These are phyloP conservation scores for Drepana arcuata DNA, from an alignment of 1,140 invertebrate species.

Conservation along the genomic window DNA sequence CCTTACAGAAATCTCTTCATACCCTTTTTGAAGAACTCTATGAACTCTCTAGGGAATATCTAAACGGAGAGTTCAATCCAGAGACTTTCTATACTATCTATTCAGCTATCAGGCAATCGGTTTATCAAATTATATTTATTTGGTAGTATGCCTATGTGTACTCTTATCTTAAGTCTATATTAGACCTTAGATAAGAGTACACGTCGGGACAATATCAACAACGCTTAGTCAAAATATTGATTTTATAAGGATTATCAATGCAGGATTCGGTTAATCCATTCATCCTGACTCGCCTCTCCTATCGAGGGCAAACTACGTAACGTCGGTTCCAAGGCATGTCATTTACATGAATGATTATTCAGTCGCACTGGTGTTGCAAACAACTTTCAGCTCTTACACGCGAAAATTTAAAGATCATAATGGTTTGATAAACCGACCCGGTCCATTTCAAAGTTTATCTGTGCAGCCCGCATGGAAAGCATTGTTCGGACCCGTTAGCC, in stretches of 20 bases:
- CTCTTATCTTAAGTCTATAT: no score
- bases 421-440: constrained; percentile 11
- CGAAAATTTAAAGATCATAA: constrained; percentile 16
- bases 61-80: no score
- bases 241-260: constrained; percentile 36
- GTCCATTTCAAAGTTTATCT: constrained; percentile 27
- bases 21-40: no score
- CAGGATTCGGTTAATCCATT: constrained; percentile 44
- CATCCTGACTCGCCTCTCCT: constrained; percentile 35
- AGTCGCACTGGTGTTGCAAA: constrained; percentile 15
- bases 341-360: constrained; percentile 62
- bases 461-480: constrained; percentile 19
- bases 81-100: no score
- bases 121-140: no score
- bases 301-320: constrained; percentile 49
- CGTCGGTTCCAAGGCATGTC: constrained; percentile 40
- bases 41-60: no score
- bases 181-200: no score
- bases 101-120: no score
- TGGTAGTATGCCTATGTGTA: no score
- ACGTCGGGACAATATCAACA: no score
- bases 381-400: constrained; percentile 24
- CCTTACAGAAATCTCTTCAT: no score
- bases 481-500: constrained; percentile 27
- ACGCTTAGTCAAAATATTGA: constrained; percentile 19